Conservation (phyloP, 1,140 invertebrate species). For the Trichonephila clavata region DNA sequence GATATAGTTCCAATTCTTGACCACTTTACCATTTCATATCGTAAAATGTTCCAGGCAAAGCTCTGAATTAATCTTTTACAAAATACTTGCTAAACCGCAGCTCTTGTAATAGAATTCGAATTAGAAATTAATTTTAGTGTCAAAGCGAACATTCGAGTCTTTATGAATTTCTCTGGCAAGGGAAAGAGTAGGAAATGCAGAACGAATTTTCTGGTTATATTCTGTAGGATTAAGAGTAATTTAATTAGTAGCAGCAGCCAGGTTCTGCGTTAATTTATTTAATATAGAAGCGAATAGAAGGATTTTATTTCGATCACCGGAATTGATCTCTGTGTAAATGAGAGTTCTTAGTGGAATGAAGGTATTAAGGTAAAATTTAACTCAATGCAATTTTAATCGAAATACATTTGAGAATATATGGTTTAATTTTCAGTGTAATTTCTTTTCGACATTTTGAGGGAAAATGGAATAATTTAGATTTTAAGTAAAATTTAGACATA, state of each 20-base stretch:
- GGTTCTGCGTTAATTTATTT: background rate
- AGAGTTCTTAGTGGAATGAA: background rate
- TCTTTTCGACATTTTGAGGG: too few species aligned
- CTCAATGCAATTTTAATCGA: background rate
- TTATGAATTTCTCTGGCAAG: constrained; percentile 7
- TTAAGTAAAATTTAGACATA: too few species aligned
- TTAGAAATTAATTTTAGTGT: constrained; percentile 33
- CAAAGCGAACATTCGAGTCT: background rate
- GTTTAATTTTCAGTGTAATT: background rate
- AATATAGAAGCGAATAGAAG: background rate
- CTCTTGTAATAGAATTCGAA: background rate
- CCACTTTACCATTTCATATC: background rate
- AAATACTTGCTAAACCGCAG: background rate
- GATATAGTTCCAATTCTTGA: too few species aligned
- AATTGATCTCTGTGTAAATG: background rate
- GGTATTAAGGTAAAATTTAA: background rate
- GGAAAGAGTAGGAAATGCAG: background rate
- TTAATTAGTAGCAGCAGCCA: background rate
- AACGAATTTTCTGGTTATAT: background rate
- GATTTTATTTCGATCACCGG: constrained; percentile 4
- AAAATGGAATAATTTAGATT: too few species aligned
- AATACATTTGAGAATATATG: background rate
- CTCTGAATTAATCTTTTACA: background rate
- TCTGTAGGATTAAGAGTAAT: background rate
- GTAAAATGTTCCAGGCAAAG: background rate